Percentiles rank a stretch among this genome's conserved stretches.
These are phyloP conservation scores for Cassiopea xamachana DNA, from an alignment of 30 jellyfish, hydroid and myxozoan species.

Conservation along the genomic window DNA sequence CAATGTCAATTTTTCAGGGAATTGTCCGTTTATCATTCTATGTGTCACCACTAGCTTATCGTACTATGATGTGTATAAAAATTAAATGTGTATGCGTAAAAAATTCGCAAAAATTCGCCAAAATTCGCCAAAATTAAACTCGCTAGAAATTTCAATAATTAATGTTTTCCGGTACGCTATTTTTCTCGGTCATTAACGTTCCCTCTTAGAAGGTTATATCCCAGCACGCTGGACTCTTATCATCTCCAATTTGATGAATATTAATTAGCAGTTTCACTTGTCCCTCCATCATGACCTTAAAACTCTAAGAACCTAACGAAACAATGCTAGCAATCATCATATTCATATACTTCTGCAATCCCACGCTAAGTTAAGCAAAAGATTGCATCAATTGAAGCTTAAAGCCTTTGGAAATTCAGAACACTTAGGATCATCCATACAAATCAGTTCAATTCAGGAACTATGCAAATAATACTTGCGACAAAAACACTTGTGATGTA, in stretches of 20 bases:
- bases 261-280: background rate
- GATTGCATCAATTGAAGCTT: background rate
- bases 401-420: background rate
- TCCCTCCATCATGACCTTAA: background rate
- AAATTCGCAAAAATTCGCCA: too few relatives aligned
- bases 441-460: background rate
- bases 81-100: too few relatives aligned
- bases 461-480: background rate
- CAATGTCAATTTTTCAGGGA: too few relatives aligned
- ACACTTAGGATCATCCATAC: background rate
- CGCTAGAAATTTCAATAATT: too few relatives aligned
- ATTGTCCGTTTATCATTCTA: too few relatives aligned
- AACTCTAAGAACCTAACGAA: background rate
- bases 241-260: background rate
- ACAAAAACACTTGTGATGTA: background rate
- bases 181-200: too few relatives aligned
- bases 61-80: too few relatives aligned
- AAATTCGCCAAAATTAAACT: too few relatives aligned
- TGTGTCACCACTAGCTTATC: too few relatives aligned
- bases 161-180: too few relatives aligned
- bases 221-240: too few relatives aligned
- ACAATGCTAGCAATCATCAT: background rate
- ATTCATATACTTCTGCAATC: background rate
- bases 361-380: background rate
- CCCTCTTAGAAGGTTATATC: too few relatives aligned